phyloP scores from a whole-genome alignment of 1,140 invertebrate genomes.

The Amyelois transitella region DNA sequence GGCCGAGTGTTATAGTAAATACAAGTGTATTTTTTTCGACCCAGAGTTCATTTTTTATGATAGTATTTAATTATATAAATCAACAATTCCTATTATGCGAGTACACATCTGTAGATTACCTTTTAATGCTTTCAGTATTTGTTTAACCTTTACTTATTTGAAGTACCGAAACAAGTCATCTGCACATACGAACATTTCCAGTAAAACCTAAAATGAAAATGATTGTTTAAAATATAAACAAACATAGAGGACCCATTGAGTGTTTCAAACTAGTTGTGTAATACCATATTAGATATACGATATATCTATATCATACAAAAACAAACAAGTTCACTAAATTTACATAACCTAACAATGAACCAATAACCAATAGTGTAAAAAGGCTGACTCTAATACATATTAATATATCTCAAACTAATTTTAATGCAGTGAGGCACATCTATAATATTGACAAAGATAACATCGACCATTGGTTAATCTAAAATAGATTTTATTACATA shows the following conservation, averaged over 20 bases:
- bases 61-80: too few species aligned
- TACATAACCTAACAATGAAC: conserved; percentile 61
- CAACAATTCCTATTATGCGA: too few species aligned
- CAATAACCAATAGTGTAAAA: conserved; percentile 64
- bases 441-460: conserved; percentile 36
- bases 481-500: not conserved
- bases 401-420: conserved; percentile 62
- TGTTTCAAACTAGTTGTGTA: not conserved
- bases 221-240: not conserved
- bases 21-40: too few species aligned
- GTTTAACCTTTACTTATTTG: too few species aligned
- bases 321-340: conserved; percentile 48
- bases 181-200: too few species aligned
- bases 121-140: too few species aligned
- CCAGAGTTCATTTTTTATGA: too few species aligned
- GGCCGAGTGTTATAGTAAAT: too few species aligned
- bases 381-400: conserved; percentile 66
- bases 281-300: conserved; percentile 9
- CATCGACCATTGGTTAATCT: not conserved
- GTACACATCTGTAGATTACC: too few species aligned
- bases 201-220: too few species aligned
- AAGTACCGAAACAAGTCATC: too few species aligned
- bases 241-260: too few species aligned
- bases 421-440: conserved; percentile 45
- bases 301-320: conserved; percentile 28